phyloP scores from a whole-genome alignment of 2,888 invertebrate genomes.

The Drosophila kuntzei region DNA sequence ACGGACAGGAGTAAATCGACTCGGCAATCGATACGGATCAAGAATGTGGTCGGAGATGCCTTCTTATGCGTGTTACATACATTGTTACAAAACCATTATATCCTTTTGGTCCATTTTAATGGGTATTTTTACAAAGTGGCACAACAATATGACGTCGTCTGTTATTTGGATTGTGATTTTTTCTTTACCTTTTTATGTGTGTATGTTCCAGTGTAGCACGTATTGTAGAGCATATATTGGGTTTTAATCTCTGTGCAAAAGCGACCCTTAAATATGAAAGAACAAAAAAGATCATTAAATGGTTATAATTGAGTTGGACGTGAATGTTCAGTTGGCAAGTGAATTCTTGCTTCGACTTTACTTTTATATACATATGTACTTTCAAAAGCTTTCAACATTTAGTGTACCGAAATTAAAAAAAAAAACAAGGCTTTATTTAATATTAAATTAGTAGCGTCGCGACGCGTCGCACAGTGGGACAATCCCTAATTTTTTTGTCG shows the following conservation, averaged over 20 bases:
- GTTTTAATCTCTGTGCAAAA: not conserved
- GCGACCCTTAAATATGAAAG: constrained; percentile 22
- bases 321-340: constrained; percentile 18
- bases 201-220: constrained; percentile 12
- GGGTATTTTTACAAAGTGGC: constrained; percentile 15
- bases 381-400: constrained; percentile 15
- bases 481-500: too few species aligned
- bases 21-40: not conserved
- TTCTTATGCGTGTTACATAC: not conserved
- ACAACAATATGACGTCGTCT: constrained; percentile 45
- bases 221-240: constrained; percentile 11
- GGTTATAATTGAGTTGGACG: constrained; percentile 34
- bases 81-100: not conserved
- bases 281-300: constrained; percentile 33
- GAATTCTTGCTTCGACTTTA: constrained; percentile 3
- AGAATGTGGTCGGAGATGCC: not conserved
- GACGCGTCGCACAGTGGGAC: too few species aligned
- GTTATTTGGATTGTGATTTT: constrained; percentile 53
- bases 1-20: not conserved
- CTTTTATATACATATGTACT: not conserved
- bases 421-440: too few species aligned
- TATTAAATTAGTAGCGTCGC: too few species aligned
- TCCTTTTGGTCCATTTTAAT: not conserved
- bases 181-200: constrained; percentile 7
- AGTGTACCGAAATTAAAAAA: too few species aligned